These are phyloP conservation scores for Poicephalus meyeri DNA, from an alignment of 2,113 vertebrate genomes.

Conservation along the genomic window DNA sequence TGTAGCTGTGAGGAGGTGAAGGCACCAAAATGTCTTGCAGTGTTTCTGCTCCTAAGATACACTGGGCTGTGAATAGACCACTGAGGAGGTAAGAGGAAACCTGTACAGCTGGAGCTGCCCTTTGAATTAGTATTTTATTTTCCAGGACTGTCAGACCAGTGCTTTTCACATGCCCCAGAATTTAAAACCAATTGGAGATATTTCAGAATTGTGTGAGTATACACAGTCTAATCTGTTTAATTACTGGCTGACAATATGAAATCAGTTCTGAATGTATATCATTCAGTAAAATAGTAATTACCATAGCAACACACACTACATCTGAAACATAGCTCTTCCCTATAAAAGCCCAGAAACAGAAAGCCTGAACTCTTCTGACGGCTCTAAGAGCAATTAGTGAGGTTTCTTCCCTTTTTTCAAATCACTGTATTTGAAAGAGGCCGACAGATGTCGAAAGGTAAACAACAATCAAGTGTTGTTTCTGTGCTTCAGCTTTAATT, in stretches of 20 bases:
- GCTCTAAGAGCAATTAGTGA: slow-evolving; percentile 55
- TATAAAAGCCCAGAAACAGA: slow-evolving; percentile 46
- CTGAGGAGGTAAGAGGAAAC: neutral
- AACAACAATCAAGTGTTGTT: slow-evolving; percentile 52
- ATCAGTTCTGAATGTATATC: slow-evolving; percentile 66
- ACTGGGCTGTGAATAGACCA: neutral
- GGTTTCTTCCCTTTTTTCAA: slow-evolving; percentile 49
- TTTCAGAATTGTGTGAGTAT: slow-evolving; percentile 28
- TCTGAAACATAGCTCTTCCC: slow-evolving; percentile 49
- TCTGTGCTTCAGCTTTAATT: slow-evolving; percentile 32
- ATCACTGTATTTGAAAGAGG: slow-evolving; percentile 38
- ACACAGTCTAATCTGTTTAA: slow-evolving; percentile 68
- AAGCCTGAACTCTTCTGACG: slow-evolving; percentile 55
- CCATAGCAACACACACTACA: slow-evolving; percentile 70
- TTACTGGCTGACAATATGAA: slow-evolving; percentile 67
- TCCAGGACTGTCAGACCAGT: neutral
- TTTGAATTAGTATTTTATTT: neutral
- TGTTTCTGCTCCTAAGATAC: neutral
- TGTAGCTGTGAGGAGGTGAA: neutral
- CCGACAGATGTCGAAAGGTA: slow-evolving; percentile 51
- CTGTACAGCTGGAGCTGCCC: neutral
- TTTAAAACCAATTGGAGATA: slow-evolving; percentile 40
- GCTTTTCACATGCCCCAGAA: neutral
- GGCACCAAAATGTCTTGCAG: neutral
- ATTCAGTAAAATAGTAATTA: slow-evolving; percentile 75